Percentiles rank a stretch among this genome's conserved stretches.
Evolutionary conservation across 2,888 invertebrate genomes (phyloP).

Genomic region (Megalurothrips usitatus): DNA sequence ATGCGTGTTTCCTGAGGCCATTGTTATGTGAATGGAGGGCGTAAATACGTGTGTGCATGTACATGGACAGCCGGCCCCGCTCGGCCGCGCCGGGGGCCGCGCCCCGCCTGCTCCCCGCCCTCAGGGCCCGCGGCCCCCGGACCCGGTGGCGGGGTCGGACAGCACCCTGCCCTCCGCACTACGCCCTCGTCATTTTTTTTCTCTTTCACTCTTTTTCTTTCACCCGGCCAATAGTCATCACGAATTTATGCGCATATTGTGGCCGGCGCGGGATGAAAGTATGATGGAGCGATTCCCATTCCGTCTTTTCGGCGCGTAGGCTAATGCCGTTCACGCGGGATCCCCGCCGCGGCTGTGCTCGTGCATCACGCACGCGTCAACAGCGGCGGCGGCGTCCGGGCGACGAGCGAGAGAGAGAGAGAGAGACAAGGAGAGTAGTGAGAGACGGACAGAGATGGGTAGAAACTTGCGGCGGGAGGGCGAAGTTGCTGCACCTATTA

Average conservation of each 20-base stretch:
- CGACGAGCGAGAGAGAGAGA: no score
- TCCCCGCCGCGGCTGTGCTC: background rate
- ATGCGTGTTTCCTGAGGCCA: conserved; percentile 16
- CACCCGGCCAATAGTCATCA: background rate
- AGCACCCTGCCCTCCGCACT: background rate
- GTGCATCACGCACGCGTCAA: background rate
- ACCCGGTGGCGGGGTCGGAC: background rate
- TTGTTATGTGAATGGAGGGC: conserved; percentile 23
- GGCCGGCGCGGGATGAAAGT: conserved; percentile 8
- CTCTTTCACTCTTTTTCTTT: background rate
- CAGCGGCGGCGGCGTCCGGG: no score
- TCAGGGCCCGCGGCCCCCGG: no score
- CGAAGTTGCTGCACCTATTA: background rate
- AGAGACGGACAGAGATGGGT: no score
- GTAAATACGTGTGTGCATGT: conserved; percentile 22
- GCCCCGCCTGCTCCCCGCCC: background rate
- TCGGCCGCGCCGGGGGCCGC: background rate
- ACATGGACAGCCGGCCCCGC: background rate
- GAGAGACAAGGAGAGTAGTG: no score
- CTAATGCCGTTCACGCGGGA: no score
- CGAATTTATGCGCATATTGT: conserved; percentile 25
- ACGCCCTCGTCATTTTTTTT: background rate
- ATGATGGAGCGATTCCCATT: background rate
- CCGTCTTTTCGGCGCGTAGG: background rate
- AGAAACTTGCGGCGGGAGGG: no score